Conservation (phyloP, 2,888 invertebrate genomes). For the Rhorus exstirpatorius region DNA sequence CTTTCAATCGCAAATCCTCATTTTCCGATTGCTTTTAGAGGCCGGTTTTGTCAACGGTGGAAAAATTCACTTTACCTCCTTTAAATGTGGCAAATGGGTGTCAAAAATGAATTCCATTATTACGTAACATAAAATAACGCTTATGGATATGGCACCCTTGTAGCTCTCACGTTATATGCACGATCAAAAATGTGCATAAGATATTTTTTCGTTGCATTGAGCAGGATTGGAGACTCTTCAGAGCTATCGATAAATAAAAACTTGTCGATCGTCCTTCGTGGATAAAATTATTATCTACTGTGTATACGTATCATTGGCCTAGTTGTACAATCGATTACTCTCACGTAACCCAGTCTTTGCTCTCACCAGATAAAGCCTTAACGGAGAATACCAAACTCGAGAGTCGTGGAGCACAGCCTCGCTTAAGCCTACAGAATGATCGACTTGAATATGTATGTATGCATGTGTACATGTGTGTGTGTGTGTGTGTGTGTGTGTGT, state of each 20-base stretch:
- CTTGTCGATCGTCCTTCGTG: slow-evolving; percentile 24
- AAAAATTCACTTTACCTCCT: slow-evolving; percentile 54
- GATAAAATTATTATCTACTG: slow-evolving; percentile 33
- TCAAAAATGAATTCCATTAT: slow-evolving; percentile 33
- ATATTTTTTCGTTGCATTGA: neutral
- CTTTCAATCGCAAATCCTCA: slow-evolving; percentile 35
- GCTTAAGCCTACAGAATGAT: slow-evolving; percentile 62
- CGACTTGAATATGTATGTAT: slow-evolving; percentile 32
- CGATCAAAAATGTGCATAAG: neutral
- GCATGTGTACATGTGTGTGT: neutral
- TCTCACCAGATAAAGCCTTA: slow-evolving; percentile 56
- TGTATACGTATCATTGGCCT: slow-evolving; percentile 50
- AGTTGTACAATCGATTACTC: slow-evolving; percentile 52
- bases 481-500: neutral
- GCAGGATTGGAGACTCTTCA: neutral
- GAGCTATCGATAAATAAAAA: neutral
- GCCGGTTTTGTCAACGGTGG: slow-evolving; percentile 31
- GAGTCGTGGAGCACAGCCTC: slow-evolving; percentile 45
- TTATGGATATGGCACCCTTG: slow-evolving; percentile 19
- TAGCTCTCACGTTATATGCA: neutral
- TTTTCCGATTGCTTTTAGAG: slow-evolving; percentile 38
- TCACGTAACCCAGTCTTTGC: slow-evolving; percentile 43
- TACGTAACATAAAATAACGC: slow-evolving; percentile 1
- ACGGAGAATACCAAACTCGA: slow-evolving; percentile 53
- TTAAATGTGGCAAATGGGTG: slow-evolving; percentile 48